Evolutionary conservation across 2,797 vertebrate genomes (phyloP).

Genomic region (Nothura maculosa): DNA sequence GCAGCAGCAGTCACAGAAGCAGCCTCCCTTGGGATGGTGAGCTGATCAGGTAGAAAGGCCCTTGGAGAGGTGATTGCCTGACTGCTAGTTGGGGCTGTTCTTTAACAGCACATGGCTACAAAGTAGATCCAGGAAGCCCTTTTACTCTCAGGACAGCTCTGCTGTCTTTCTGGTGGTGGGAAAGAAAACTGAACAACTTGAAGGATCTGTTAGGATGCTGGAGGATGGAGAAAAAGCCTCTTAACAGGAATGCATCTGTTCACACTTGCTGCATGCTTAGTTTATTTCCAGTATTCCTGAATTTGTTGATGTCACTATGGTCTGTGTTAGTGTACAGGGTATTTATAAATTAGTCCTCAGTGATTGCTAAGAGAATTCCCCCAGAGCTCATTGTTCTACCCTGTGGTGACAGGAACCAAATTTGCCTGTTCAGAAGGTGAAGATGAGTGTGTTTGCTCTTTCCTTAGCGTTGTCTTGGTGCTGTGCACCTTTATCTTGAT

Average conservation of each 20-base stretch:
- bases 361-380: not conserved
- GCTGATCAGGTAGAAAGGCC: not conserved
- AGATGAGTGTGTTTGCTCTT: not conserved
- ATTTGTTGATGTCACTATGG: not conserved
- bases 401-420: not conserved
- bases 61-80: not conserved
- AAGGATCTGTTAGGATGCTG: not conserved
- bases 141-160: not conserved
- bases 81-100: not conserved
- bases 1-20: not conserved
- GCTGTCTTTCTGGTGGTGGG: not conserved
- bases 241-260: not conserved
- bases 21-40: rapidly evolving
- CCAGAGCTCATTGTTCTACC: not conserved
- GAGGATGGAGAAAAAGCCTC: not conserved
- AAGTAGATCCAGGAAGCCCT: not conserved
- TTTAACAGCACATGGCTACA: not conserved
- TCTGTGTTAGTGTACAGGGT: not conserved
- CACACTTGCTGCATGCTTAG: not conserved
- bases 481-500: not conserved
- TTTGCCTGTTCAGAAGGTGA: not conserved
- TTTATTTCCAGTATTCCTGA: not conserved
- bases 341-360: not conserved
- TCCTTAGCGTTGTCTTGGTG: not conserved
- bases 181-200: not conserved